phyloP scores from a whole-genome alignment of 2,888 invertebrate genomes.

The Empis stercorea region DNA sequence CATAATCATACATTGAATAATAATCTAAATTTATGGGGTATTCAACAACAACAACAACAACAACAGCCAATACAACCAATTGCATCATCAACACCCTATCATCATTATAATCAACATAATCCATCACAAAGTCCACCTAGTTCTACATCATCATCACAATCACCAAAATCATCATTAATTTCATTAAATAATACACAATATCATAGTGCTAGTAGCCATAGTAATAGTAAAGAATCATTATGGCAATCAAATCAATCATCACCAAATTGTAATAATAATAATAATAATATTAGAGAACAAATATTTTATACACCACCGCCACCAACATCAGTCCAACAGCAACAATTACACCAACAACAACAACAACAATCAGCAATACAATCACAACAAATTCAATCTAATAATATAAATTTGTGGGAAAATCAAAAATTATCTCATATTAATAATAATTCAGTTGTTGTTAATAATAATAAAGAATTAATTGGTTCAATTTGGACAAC shows the following conservation, averaged over 20 bases:
- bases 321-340: neutral
- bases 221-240: constrained; percentile 34
- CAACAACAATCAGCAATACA: constrained; percentile 7
- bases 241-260: constrained; percentile 32
- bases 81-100: constrained; percentile 5
- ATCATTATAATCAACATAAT: constrained; percentile 9
- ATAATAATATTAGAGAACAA: constrained; percentile 7
- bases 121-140: constrained; percentile 5
- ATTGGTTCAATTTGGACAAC: constrained; percentile 4
- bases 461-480: neutral
- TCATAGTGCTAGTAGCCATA: constrained; percentile 23
- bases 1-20: too few relatives aligned
- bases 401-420: neutral
- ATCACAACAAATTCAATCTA: constrained; percentile 1
- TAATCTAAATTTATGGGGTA: neutral
- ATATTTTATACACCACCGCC: neutral
- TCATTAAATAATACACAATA: constrained; percentile 18
- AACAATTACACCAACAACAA: neutral
- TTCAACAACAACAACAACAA: constrained; percentile 1
- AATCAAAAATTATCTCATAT: neutral
- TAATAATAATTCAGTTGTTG: neutral
- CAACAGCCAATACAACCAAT: constrained; percentile 9
- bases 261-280: constrained; percentile 23
- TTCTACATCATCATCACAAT: constrained; percentile 4
- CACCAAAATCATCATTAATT: neutral